Evolutionary conservation across 2,888 invertebrate genomes (phyloP), one percentile per base, ranked within the genome.

Genomic region (Drosophila meridionalis): DNA sequence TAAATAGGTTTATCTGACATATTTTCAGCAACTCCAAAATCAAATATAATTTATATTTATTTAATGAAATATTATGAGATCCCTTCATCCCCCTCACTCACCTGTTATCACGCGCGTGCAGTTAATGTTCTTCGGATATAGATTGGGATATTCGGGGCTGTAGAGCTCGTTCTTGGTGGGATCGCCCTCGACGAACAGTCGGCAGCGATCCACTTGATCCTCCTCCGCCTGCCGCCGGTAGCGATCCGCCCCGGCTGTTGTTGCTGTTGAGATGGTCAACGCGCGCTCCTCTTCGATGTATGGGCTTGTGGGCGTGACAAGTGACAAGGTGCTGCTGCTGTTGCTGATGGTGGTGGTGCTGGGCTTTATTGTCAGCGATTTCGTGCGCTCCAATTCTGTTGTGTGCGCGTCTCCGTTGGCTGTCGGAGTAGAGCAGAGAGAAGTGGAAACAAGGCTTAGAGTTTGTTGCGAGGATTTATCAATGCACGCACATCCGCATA

Each of bases 31-130:
- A 6, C 45, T 14, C 5, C 28, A 14, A 14, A 28, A 28, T 14
- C 28, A 48, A 30, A 30, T 48, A 14, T 14, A 30, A 30, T 0
- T 48, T 14, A 8, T 30, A 7, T 7, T 11, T 3, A 14, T 48
- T 50, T 14, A 12, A 12, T 47, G 3, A 47, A 28, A 47, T 47
- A 28, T 28, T 34, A 34, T 34, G 34, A 34, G 6, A 8, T 34
- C 34, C 0, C 9, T 26, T n/a, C 6, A 14, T 0, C 3, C 5
- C 4, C 1, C 0, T 2, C n/a, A 92, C 94, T 94, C 92, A 96
- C 96, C 96, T 94, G 94, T 94, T 70, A 96, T 94, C 28, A 95
- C 94, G 70, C 94, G 94, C 67, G 95, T 94, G 92, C 96, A 96
- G 84, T 96, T 95, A 38, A 95, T 95, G 80, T 94, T 94, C 85